These are phyloP conservation scores for Esperia sulphurella DNA, from an alignment of 2,888 invertebrate species.

Conservation along the genomic window DNA sequence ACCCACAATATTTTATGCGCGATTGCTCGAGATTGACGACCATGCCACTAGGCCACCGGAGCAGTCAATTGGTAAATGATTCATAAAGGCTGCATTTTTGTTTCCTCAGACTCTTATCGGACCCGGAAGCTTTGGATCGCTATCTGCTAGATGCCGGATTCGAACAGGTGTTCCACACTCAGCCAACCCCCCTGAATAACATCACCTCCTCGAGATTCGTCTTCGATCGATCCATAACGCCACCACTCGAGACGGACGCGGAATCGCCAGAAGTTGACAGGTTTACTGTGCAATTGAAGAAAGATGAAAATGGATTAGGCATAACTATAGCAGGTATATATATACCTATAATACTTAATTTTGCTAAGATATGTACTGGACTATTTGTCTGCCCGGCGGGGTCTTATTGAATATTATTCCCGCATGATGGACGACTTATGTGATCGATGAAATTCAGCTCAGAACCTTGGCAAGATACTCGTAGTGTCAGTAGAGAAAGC, in stretches of 20 bases:
- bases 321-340: constrained; percentile 91
- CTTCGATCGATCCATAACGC: constrained; percentile 61
- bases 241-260: constrained; percentile 77
- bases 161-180: constrained; percentile 85
- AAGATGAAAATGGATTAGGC: constrained; percentile 95
- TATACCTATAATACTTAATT: not conserved
- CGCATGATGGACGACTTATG: no score
- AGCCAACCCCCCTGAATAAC: constrained; percentile 47
- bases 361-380: no score
- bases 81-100: not conserved
- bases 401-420: no score
- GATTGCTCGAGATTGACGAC: no score
- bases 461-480: no score
- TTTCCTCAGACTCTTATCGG: constrained; percentile 85
- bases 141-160: constrained; percentile 92
- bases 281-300: constrained; percentile 95
- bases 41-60: no score
- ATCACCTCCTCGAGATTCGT: constrained; percentile 51
- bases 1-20: no score
- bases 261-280: constrained; percentile 95
- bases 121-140: constrained; percentile 91
- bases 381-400: no score
- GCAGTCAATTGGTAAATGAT: no score
- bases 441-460: no score
- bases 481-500: no score